Percentiles rank a stretch among this genome's conserved stretches.
Conservation (phyloP, 2,888 invertebrate genomes). For the Drosophila prolongata region DNA sequence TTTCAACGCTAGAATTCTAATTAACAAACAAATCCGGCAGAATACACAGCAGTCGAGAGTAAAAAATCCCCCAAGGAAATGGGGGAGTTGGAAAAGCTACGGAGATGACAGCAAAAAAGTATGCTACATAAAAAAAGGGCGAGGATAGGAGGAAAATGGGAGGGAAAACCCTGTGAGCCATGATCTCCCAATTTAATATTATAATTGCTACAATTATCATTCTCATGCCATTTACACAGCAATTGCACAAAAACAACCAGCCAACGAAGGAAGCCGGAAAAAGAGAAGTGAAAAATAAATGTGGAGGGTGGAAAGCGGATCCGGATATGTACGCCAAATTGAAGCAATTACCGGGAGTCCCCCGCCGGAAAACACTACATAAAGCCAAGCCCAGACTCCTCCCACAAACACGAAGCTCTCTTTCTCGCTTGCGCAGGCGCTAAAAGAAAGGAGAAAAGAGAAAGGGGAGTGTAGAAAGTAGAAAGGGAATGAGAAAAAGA, state of each 20-base stretch:
- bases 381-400: conserved; percentile 30
- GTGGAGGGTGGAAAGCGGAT: conserved; percentile 16
- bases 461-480: conserved; percentile 3
- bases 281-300: conserved; percentile 21
- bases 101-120: conserved; percentile 62
- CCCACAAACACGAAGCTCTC: conserved; percentile 33
- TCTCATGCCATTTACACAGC: conserved; percentile 82
- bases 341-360: conserved; percentile 71
- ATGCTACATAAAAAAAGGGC: conserved; percentile 56
- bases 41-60: conserved; percentile 66
- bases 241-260: conserved; percentile 73
- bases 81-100: conserved; percentile 8
- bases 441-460: conserved; percentile 1
- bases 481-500: conserved; percentile 12
- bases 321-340: conserved; percentile 71
- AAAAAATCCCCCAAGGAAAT: conserved; percentile 45
- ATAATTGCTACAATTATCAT: conserved; percentile 85
- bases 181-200: conserved; percentile 85
- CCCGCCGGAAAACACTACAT: conserved; percentile 41
- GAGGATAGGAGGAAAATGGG: conserved; percentile 33
- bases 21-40: conserved; percentile 83
- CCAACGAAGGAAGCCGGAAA: conserved; percentile 41
- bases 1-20: conserved; percentile 83
- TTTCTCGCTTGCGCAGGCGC: conserved; percentile 60
- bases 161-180: conserved; percentile 80